Evolutionary conservation across 2,888 invertebrate genomes (phyloP).

Genomic region (Temnothorax unifasciatus): DNA sequence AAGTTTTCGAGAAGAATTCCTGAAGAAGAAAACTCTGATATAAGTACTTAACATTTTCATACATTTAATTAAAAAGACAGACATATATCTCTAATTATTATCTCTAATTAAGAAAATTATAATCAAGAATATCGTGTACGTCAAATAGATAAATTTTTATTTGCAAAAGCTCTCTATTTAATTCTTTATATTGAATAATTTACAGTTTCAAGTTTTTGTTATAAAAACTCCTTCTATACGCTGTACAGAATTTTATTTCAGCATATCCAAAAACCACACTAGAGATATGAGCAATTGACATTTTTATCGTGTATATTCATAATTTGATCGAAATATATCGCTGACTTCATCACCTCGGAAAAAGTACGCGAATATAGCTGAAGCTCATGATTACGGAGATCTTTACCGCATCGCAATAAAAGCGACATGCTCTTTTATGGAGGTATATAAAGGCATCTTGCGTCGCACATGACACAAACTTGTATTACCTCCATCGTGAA

Average conservation of each 20-base stretch:
- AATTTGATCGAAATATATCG: background rate
- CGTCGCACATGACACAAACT: background rate
- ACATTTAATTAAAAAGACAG: background rate
- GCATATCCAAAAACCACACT: background rate
- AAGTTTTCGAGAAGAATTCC: background rate
- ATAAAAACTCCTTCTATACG: background rate
- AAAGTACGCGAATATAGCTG: slow-evolving; percentile 13
- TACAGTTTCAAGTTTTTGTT: background rate
- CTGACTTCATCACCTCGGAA: background rate
- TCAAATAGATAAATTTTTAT: background rate
- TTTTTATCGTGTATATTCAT: background rate
- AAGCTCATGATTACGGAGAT: slow-evolving; percentile 8
- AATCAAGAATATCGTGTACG: background rate
- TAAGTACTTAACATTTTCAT: background rate
- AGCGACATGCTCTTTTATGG: slow-evolving; percentile 16
- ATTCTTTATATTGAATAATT: slow-evolving; percentile 1
- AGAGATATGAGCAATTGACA: background rate
- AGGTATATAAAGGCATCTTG: slow-evolving; percentile 12
- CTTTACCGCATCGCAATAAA: slow-evolving; percentile 39
- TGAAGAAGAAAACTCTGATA: background rate
- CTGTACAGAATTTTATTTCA: background rate
- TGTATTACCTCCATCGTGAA: slow-evolving; percentile 30
- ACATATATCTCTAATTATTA: background rate
- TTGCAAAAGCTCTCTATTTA: background rate
- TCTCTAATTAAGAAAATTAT: background rate